Base-by-base conservation (phyloP, 1,140 invertebrate genomes). In the Pogonomyrmex californicus region DNA sequence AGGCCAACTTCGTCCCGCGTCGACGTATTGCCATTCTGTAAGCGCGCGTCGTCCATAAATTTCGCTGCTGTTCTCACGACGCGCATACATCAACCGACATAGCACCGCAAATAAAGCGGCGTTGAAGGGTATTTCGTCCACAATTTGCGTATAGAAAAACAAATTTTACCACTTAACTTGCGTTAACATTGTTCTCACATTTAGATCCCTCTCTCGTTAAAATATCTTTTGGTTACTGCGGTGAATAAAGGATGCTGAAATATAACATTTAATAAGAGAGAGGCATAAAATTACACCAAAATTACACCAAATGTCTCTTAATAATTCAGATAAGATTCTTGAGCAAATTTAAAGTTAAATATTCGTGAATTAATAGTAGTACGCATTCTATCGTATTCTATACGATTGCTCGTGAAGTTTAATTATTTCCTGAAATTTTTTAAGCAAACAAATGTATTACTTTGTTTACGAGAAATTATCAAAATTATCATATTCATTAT, bases 51-150 rank as follows among this genome's bases (percentile, higher is more conserved):
- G 47, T 4, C 30, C 75, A 68, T 88, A 75, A 88, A 88, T 86
- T 79, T 82, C 36, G 12, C 10, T 33, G 49, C 51, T 33, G 73
- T 78, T 68, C 58, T 77, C 82, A 62, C 23, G 73, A 36, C 79
- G 63, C 51, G 49, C 49, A 85, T 56, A 66, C 47, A 83, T 83
- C 79, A 75, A 83, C 54, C 68, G 54, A 75, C 75, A 83, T 82
- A 73, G 38, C 79, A 38, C 54, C 79, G 51, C 79, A 73, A 82
- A 82, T 82, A 82, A 73, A 82, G 66, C 66, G 79, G 14, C 38
- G 79, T 58, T 82, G 66, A 82, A 71, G 41, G 30, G 41, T 41
- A 56, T 82, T 73, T 82, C 41, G 23, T 4, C 66, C 38, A 14
- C 66, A 58, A 73, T 82, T 82, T 66, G n/a, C 38, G 17, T 44